A percentile compares a stretch with the other conserved stretches of the same genome.
Evolutionary conservation across 2,113 vertebrate species (phyloP).

Genomic region (Pontoporia blainvillei): DNA sequence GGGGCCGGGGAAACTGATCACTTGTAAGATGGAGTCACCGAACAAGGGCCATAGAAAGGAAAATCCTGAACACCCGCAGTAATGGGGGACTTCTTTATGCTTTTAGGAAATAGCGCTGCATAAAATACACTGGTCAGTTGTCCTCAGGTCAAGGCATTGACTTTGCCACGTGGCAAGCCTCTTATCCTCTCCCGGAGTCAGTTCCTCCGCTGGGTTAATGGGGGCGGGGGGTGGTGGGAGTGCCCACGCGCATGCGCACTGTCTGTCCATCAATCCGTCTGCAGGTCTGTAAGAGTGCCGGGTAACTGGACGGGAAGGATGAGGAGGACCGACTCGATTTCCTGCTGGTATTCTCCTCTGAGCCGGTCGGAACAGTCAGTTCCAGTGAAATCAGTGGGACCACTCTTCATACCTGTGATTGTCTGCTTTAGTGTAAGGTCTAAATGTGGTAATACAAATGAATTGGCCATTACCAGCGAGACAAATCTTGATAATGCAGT

Average conservation of each 20-base stretch:
- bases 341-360: not conserved
- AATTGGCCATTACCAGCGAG: conserved; percentile 39
- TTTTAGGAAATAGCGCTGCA: not conserved
- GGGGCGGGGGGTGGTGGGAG: not conserved
- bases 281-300: not conserved
- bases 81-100: not conserved
- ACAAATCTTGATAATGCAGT: conserved; percentile 45
- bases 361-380: not conserved
- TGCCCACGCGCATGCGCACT: fast-evolving
- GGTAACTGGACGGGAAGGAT: not conserved
- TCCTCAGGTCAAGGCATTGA: not conserved
- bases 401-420: not conserved
- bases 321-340: not conserved
- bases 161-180: not conserved
- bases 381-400: not conserved
- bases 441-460: conserved; percentile 48
- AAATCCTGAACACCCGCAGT: not conserved
- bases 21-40: not conserved
- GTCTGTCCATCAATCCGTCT: not conserved
- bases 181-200: not conserved
- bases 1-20: not conserved
- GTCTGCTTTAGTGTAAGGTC: conserved; percentile 25
- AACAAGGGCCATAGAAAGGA: not conserved
- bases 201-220: not conserved
- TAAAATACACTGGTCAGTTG: not conserved